Evolutionary conservation across 2,113 vertebrate species (phyloP).

Genomic region (Spea bombifrons): DNA sequence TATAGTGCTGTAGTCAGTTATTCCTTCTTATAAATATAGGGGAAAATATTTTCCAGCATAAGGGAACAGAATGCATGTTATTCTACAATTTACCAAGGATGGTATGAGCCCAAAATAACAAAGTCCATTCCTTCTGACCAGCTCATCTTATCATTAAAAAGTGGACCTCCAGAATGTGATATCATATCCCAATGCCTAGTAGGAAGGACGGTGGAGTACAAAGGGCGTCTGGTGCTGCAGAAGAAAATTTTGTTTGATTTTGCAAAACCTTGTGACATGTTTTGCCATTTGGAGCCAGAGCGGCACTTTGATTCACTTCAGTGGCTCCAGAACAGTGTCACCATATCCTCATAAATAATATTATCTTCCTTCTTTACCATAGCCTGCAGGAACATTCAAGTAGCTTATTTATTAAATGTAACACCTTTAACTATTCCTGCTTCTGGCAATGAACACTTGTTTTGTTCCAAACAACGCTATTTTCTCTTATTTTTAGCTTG

Average conservation of each 20-base stretch:
- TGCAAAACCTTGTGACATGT: neutral
- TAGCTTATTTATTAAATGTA: neutral
- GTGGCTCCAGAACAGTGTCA: neutral
- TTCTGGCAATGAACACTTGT: neutral
- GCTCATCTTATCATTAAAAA: too few species aligned
- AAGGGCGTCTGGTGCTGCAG: too few species aligned
- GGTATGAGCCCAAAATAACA: too few species aligned
- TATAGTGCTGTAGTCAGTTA: neutral
- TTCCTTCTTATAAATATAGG: neutral
- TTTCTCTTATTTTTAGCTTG: constrained; percentile 20
- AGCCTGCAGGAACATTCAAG: neutral
- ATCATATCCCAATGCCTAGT: too few species aligned
- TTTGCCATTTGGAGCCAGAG: neutral
- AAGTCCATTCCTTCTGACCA: too few species aligned
- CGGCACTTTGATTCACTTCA: neutral
- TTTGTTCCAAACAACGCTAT: constrained; percentile 19
- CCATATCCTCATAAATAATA: neutral
- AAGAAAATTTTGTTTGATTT: too few species aligned
- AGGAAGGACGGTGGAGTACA: too few species aligned
- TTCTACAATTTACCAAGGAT: too few species aligned
- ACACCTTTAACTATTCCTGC: neutral
- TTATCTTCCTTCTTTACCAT: neutral
- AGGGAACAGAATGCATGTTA: too few species aligned
- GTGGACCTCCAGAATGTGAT: too few species aligned
- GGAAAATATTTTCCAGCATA: neutral